Percentiles rank a stretch among this genome's conserved stretches.
phyloP scores from a whole-genome alignment of 2,113 vertebrate species.

The Bufo gargarizans region DNA sequence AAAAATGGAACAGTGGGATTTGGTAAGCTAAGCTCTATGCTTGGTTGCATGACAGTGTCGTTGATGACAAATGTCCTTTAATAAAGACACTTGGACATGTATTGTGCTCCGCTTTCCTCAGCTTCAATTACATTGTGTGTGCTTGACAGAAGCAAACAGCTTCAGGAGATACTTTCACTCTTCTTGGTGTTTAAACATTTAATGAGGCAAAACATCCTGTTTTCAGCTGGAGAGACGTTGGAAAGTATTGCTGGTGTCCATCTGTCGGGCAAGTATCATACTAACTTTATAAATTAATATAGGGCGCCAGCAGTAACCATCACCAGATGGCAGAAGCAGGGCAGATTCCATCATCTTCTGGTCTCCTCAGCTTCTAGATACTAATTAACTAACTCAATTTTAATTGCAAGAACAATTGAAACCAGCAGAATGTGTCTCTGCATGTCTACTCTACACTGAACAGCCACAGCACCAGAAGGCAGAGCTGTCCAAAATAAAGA shows the following conservation, averaged over 20 bases:
- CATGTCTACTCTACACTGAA: neutral
- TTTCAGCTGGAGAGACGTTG: conserved; percentile 14
- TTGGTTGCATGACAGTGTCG: too few species aligned
- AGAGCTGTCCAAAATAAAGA: neutral
- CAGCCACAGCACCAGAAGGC: neutral
- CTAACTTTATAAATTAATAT: neutral
- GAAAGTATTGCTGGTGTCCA: conserved; percentile 39
- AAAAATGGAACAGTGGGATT: too few species aligned
- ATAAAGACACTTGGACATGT: too few species aligned
- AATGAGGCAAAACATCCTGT: conserved; percentile 55
- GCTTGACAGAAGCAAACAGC: conserved; percentile 16
- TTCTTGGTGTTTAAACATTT: conserved; percentile 30
- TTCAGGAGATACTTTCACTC: conserved; percentile 40
- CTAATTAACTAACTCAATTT: conserved; percentile 1
- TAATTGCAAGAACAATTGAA: neutral
- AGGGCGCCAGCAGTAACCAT: conserved; percentile 37
- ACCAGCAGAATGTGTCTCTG: neutral
- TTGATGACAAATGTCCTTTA: too few species aligned
- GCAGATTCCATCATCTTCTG: conserved; percentile 6
- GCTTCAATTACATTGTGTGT: too few species aligned
- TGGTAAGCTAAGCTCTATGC: too few species aligned
- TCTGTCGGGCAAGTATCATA: conserved; percentile 35
- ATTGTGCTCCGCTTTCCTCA: too few species aligned
- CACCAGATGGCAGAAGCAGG: conserved; percentile 28
- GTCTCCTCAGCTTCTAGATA: conserved; percentile 1